These are phyloP conservation scores for Triplophysa rosa DNA, from an alignment of 2,113 vertebrate species.

Conservation along the genomic window DNA sequence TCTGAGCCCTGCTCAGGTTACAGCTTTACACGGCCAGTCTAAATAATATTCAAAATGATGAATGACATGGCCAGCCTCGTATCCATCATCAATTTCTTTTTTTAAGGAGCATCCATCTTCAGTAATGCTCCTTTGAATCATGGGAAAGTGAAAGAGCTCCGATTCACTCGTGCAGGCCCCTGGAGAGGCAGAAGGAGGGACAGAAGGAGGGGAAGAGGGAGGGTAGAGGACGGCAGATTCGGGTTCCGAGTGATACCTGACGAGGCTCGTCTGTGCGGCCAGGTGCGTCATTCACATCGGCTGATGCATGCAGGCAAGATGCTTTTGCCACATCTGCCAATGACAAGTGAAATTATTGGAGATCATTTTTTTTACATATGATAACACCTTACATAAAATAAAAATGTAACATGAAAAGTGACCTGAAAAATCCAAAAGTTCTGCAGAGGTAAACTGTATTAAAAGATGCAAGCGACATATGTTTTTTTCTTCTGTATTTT, in stretches of 20 bases:
- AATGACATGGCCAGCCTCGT: constrained; percentile 92
- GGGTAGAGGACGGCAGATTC: constrained; percentile 49
- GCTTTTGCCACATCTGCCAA: not conserved
- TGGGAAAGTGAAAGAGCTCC: constrained; percentile 83
- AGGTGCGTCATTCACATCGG: constrained; percentile 9
- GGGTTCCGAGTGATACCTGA: constrained; percentile 83
- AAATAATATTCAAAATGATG: constrained; percentile 99
- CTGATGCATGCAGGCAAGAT: not conserved
- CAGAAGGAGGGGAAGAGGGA: constrained; percentile 34
- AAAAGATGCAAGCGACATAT: too few relatives aligned
- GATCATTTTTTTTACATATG: too few relatives aligned
- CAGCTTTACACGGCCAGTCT: constrained; percentile 98
- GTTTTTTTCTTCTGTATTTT: too few relatives aligned
- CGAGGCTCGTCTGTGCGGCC: constrained; percentile 53
- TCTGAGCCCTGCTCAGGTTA: constrained; percentile 84
- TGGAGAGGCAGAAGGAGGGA: constrained; percentile 60
- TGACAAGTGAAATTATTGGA: too few relatives aligned
- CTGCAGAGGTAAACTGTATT: too few relatives aligned
- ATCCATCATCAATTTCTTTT: constrained; percentile 97
- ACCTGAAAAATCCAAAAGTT: too few relatives aligned
- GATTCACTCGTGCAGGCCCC: constrained; percentile 85
- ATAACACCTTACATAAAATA: too few relatives aligned
- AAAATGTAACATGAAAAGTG: too few relatives aligned
- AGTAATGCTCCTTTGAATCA: constrained; percentile 90
- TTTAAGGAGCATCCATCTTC: constrained; percentile 99